Base-by-base conservation (phyloP, 1,140 invertebrate genomes). In the Bacillus rossius region DNA sequence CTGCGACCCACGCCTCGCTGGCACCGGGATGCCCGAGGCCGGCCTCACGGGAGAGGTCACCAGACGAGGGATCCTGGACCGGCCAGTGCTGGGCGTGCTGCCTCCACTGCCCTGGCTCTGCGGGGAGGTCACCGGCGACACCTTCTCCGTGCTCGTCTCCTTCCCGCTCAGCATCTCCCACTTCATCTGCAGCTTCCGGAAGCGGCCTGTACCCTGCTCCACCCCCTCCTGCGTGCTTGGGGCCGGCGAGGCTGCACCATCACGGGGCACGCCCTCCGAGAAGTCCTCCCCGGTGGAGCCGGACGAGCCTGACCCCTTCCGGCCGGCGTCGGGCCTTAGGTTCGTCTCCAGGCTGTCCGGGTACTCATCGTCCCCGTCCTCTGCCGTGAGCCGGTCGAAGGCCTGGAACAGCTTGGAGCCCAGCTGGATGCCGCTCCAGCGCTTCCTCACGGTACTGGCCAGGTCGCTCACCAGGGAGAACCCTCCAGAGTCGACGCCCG, bases 111-210 rank as follows among this genome's bases (percentile, higher is more conserved):
- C 14, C 16, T 50, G 25, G 40, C 53, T 40, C 16, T 41, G 38
- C 10, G 53, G 53, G 0, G 53, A 55, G 14, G 53, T 43, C 8
- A n/a, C n/a, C 17, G 57, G 42, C 14, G 56, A 48, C 41, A 25
- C 26, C 29, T 48, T 34, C n/a, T 56, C 38, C 16, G 34, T 34
- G 17, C 45, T 51, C n/a, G 49, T 19, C 38, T 58, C 51, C 34
- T 42, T 70, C 62, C 68, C 81, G 64, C 79, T 82, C 57, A 92
- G 79, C 70, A 88, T 79, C 72, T 94, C 91, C 91, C 91, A 94
- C 68, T 91, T 91, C 70, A 89, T 84, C 67, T 93, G 91, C 26
- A 94, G 71, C 29, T 86, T 82, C 38, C 86, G 81, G 73, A 93
- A 94, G 63, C 38, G 48, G 2, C 55, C 55, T 8, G 26, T 17